These are phyloP conservation scores for Hylia prasina DNA, from an alignment of 2,113 vertebrate genomes.

Conservation along the genomic window DNA sequence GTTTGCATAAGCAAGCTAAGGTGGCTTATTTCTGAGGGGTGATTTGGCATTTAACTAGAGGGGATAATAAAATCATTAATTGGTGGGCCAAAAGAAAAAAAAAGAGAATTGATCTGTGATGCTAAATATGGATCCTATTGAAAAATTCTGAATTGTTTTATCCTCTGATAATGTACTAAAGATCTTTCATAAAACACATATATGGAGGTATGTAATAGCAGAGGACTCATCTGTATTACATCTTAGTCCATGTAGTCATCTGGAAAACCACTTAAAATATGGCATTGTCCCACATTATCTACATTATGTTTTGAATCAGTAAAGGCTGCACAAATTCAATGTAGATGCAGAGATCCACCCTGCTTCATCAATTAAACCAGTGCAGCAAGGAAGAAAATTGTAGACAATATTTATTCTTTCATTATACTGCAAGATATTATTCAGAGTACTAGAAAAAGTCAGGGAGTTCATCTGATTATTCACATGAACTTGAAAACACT, in stretches of 20 bases:
- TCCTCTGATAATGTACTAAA: neutral
- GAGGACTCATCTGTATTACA: neutral
- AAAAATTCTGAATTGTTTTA: neutral
- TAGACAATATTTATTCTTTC: neutral
- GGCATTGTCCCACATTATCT: neutral
- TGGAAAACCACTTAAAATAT: conserved; percentile 5
- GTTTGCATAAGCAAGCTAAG: neutral
- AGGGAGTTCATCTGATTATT: neutral
- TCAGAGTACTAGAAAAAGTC: neutral
- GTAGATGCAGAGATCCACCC: neutral
- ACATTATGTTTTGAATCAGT: neutral
- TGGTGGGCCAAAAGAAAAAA: neutral
- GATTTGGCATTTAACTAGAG: neutral
- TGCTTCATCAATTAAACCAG: neutral
- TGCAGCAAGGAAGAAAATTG: neutral
- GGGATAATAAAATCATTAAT: neutral
- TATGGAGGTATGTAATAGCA: neutral
- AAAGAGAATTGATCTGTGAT: neutral
- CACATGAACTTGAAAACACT: neutral
- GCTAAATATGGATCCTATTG: neutral
- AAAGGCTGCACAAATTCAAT: neutral
- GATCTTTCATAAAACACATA: neutral
- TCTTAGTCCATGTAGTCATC: neutral
- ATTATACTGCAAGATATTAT: neutral
- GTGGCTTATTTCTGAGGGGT: neutral